These are phyloP conservation scores for Diadumene lineata DNA, from an alignment of 92 coral and sea anemone species.

Conservation along the genomic window DNA sequence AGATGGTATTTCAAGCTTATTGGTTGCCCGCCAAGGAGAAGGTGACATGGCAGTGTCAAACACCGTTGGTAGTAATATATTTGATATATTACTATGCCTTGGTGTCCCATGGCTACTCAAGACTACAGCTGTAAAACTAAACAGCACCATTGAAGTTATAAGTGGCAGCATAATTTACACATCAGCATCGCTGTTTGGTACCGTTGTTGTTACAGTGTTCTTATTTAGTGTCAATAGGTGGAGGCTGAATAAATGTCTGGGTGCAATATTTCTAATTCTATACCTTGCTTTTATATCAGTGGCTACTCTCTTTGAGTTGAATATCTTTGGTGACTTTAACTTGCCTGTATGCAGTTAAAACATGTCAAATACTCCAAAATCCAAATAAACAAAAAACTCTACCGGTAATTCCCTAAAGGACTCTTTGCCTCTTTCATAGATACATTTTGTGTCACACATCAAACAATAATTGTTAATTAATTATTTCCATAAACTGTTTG, in stretches of 20 bases:
- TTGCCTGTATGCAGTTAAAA: constrained; percentile 54
- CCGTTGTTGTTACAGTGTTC: constrained; percentile 54
- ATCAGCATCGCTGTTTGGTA: constrained; percentile 65
- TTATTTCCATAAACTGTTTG: no score
- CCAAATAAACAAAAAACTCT: no score
- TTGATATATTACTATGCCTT: constrained; percentile 76
- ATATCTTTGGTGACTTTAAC: constrained; percentile 66
- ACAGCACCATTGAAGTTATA: constrained; percentile 43
- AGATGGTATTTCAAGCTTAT: constrained; percentile 74
- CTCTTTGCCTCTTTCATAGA: no score
- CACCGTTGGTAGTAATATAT: constrained; percentile 73
- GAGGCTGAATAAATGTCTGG: constrained; percentile 60
- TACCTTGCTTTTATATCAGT: constrained; percentile 70
- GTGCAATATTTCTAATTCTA: constrained; percentile 47
- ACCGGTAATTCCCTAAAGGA: no score
- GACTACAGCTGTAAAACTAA: constrained; percentile 54
- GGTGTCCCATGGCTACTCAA: constrained; percentile 80
- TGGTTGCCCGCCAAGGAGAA: constrained; percentile 82
- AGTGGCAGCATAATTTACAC: constrained; percentile 77
- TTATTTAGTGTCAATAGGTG: constrained; percentile 55
- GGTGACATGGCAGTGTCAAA: constrained; percentile 87
- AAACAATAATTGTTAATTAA: no score
- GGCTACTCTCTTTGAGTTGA: constrained; percentile 77
- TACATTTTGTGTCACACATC: no score
- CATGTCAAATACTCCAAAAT: no score